Conservation (phyloP, 2,113 vertebrate genomes). For the Eurypyga helias region DNA sequence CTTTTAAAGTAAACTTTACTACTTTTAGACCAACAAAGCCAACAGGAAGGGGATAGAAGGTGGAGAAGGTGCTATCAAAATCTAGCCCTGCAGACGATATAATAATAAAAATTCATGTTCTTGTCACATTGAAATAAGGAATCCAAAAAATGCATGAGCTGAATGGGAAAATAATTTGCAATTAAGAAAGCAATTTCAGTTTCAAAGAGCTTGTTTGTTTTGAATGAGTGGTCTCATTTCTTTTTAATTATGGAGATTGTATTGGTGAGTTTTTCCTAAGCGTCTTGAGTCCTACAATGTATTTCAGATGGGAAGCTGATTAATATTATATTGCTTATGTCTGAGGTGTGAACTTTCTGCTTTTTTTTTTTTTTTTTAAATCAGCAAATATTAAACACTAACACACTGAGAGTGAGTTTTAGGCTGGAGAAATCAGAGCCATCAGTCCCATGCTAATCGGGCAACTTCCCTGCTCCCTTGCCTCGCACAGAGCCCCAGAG, state of each 20-base stretch:
- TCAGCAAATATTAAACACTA: background rate
- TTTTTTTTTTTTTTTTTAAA: background rate
- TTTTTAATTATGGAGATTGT: background rate
- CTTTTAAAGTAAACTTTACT: background rate
- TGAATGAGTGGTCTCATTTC: background rate
- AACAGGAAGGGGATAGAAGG: too few species aligned
- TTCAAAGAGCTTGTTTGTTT: background rate
- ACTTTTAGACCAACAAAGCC: background rate
- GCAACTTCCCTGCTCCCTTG: background rate
- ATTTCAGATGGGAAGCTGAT: background rate
- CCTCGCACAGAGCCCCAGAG: fast-evolving
- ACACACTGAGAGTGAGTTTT: background rate
- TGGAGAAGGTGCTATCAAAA: background rate
- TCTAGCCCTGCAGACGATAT: background rate
- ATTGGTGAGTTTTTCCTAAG: background rate
- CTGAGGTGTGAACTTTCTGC: background rate
- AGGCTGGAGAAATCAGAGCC: background rate
- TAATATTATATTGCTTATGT: background rate
- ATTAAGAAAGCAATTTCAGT: background rate
- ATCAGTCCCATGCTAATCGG: background rate
- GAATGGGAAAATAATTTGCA: background rate
- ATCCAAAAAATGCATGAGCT: background rate
- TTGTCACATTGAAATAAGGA: background rate
- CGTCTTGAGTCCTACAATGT: background rate
- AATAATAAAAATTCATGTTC: background rate